These are phyloP conservation scores for Drosophila setosimentum DNA, from an alignment of 2,888 invertebrate genomes.

Conservation along the genomic window DNA sequence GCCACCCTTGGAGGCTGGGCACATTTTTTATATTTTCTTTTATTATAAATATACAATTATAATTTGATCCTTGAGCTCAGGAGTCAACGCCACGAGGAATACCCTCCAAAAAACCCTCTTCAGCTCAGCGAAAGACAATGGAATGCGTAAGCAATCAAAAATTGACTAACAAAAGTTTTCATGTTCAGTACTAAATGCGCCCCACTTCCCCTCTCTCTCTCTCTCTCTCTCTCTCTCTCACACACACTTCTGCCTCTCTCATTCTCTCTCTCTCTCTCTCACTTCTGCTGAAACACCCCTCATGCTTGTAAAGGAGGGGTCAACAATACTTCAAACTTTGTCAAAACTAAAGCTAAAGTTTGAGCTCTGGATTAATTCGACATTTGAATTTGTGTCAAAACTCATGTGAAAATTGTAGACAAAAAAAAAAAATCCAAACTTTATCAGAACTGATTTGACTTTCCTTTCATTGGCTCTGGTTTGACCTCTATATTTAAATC, in stretches of 20 bases:
- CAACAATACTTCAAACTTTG: background rate
- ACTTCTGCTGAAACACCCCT: background rate
- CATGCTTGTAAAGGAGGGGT: background rate
- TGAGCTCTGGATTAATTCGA: background rate
- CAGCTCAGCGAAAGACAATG: conserved; percentile 21
- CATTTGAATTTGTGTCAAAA: background rate
- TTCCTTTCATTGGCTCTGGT: background rate
- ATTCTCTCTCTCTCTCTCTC: background rate
- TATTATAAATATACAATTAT: conserved; percentile 73
- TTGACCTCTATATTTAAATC: background rate
- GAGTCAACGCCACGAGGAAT: conserved; percentile 6
- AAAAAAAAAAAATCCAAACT: background rate
- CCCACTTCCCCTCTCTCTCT: background rate
- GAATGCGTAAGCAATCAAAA: conserved; percentile 13
- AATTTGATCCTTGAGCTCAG: conserved; percentile 58
- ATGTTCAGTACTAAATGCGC: background rate
- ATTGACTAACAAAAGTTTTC: conserved; percentile 8
- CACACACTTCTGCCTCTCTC: too few species aligned
- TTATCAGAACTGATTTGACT: background rate
- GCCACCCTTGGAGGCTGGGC: conserved; percentile 48
- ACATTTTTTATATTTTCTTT: conserved; percentile 31
- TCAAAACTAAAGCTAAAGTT: background rate
- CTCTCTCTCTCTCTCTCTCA: background rate
- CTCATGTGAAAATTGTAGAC: background rate
- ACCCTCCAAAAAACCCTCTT: conserved; percentile 18